Evolutionary conservation across 2,797 vertebrate species (phyloP), one percentile per base, ranked within the genome.

Genomic region (Acanthurus tractus): DNA sequence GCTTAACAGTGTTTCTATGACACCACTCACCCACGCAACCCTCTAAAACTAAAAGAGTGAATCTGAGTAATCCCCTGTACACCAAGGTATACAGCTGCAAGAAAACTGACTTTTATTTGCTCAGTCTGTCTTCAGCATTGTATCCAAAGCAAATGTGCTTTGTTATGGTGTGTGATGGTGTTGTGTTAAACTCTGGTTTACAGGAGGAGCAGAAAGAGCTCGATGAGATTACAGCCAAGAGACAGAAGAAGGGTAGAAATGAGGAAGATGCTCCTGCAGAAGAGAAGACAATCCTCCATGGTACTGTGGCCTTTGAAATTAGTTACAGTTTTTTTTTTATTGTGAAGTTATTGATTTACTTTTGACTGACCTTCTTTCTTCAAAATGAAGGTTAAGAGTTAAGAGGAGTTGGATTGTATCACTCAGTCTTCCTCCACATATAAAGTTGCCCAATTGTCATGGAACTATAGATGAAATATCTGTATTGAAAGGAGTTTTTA

Each of bases 121-220:
- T 22, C 29, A 18, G 9, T 29, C 23, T 65, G 14, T 71, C 17
- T 52, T 45, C 17, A 15, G 18, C 57, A 34, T 23, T 40, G 11
- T 42, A 50, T 79, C 18, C 49, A 53, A 7, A 55, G n/a, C 6
- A 54, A 36, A 29, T 70, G 15, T 61, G 23, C 46, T 68, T 53
- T 13, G 15, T 76, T 61, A 29, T 29, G 25, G 25, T 29, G 25
- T 29, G 67, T 49, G 29, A 15, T 53, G 34, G 22, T 18, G 12
- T 71, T 36, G 20, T 63, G 45, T 54, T 81, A 71, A 0, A 46
- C 79, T 84, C 83, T 58, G 6, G 38, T 76, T 83, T 82, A 53
- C 90, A 99, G 98, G 97, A 99, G 52, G 96, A 99, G 85, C 95
- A 99, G 92, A 99, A 98, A 77, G 97, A 99, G 85, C 89, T 99